Base-by-base conservation (phyloP, 2,888 invertebrate species). In the Capitulum mitella region DNA sequence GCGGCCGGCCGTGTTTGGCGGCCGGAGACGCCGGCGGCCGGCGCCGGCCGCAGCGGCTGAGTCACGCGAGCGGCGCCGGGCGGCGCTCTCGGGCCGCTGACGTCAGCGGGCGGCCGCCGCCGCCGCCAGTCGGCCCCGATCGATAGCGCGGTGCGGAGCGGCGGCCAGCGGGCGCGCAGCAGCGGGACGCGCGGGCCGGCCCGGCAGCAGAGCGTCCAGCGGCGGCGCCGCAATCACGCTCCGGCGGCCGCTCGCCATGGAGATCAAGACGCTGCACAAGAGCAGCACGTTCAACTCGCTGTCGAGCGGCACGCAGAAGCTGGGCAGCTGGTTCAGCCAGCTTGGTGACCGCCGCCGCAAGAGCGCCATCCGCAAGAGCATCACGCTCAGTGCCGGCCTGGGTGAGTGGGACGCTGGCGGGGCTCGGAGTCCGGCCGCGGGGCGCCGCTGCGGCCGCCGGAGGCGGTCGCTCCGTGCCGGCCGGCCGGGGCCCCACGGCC, bases 281-380 rank as follows among this genome's bases (percentile, higher is more conserved):
- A 86, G 86, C 82, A 85, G 84, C 78, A 86, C 86, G 77, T 86
- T 86, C 82, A 85, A 85, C 82, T 84, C 85, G 46, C 85, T 86
- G 80, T 85, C 84, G 77, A 83, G 84, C 79, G 85, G 86, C 79
- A 84, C 85, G 78, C 85, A 85, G 80, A 86, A 86, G 83, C 83
- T 87, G 78, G 85, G 85, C 78, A 85, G 83, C 81, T 87, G 87
- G 87, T 86, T 87, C 82, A 85, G 85, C 22, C 84, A 85, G 43
- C 81, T 86, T 79, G 85, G 85, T 78, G 84, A 85, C 77, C 81
- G 82, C 14, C 81, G 83, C n/a, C 83, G 85, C 48, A 74, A 84
- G 84, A 78, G 84, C 84, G 81, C 82, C 83, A 74, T 83, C 83
- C 70, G 82, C 83, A 82, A 84, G 83, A 82, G 81, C 83, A 64